A percentile compares a stretch with the other conserved stretches of the same genome.
Evolutionary conservation across 2,888 invertebrate species (phyloP).

Genomic region (Erpobdella octoculata): DNA sequence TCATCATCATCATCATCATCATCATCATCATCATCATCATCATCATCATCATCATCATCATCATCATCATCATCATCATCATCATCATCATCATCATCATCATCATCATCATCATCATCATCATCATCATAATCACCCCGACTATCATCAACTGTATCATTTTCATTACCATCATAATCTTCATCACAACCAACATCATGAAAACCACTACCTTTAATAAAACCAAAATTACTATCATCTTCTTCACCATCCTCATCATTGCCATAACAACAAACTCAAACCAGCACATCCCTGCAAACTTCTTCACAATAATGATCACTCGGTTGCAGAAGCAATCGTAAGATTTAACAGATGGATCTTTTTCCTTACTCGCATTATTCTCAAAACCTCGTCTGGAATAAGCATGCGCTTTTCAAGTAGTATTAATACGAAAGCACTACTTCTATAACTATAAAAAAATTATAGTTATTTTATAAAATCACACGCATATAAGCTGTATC

Average conservation of each 20-base stretch:
- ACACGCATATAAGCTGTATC: too few species aligned
- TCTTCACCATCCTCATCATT: conserved; percentile 21
- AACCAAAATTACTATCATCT: conserved; percentile 6
- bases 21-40: conserved; percentile 19
- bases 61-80: conserved; percentile 17
- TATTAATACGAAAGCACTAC: too few species aligned
- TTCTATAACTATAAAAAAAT: too few species aligned
- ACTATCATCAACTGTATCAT: conserved; percentile 24
- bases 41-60: conserved; percentile 17
- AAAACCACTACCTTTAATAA: background rate
- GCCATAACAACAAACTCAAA: too few species aligned
- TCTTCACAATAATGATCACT: too few species aligned
- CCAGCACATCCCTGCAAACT: too few species aligned
- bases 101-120: conserved; percentile 20
- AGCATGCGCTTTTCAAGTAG: too few species aligned
- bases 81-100: conserved; percentile 19
- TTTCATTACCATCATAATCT: conserved; percentile 28
- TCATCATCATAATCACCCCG: conserved; percentile 9
- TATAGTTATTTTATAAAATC: too few species aligned
- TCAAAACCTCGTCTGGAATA: too few species aligned
- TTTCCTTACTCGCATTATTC: too few species aligned
- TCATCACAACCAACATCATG: conserved; percentile 26
- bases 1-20: conserved; percentile 19
- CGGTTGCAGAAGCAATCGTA: too few species aligned
- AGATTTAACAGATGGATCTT: too few species aligned